Conservation (phyloP, 2,797 vertebrate genomes). For the Agapornis canus region DNA sequence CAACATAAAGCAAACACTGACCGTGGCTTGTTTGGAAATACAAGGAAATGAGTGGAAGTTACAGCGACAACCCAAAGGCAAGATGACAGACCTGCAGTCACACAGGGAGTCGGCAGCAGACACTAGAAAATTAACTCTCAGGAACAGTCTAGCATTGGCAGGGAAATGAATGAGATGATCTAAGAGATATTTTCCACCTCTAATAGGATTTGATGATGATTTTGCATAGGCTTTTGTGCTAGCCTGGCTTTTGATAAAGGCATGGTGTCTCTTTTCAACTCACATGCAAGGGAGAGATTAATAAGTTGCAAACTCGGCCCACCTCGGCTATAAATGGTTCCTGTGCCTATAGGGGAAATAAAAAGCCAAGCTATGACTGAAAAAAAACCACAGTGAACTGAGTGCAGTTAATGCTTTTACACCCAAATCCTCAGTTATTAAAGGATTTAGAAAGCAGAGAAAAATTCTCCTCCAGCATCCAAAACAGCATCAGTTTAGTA, state of each 20-base stretch:
- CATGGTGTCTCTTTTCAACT: constrained; percentile 64
- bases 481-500: background rate
- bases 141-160: constrained; percentile 53
- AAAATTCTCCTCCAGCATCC: constrained; percentile 24
- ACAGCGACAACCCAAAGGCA: constrained; percentile 34
- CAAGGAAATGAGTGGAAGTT: background rate
- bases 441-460: constrained; percentile 19
- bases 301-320: constrained; percentile 59
- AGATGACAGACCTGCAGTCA: constrained; percentile 48
- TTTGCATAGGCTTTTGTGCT: constrained; percentile 69
- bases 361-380: background rate
- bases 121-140: constrained; percentile 66
- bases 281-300: constrained; percentile 60
- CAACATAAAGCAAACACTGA: background rate
- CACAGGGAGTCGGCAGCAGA: constrained; percentile 29
- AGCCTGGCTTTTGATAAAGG: constrained; percentile 65
- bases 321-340: constrained; percentile 36
- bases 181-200: constrained; percentile 68
- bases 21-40: background rate
- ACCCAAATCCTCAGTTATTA: constrained; percentile 35
- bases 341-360: background rate
- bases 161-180: constrained; percentile 72
- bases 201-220: constrained; percentile 71
- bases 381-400: background rate
- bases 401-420: constrained; percentile 9